Base-by-base conservation (phyloP, 2,797 vertebrate species). In the Sciaenops ocellatus region DNA sequence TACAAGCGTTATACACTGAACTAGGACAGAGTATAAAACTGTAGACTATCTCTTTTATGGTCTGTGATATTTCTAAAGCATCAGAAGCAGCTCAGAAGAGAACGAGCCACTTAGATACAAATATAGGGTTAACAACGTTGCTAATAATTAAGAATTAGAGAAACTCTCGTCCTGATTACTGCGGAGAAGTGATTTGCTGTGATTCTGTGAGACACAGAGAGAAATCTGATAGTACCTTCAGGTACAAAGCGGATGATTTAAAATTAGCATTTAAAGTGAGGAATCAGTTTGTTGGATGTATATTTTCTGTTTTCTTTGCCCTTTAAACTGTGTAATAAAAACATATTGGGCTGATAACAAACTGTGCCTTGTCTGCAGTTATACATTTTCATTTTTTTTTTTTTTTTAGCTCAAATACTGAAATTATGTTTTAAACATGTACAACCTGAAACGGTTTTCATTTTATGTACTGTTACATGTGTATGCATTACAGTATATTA, bases 111-210 rank as follows among this genome's bases (percentile, higher is more conserved):
- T 52, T 46, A 20, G 2, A 26, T 26, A 26, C 26, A 26, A 26
- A 26, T 26, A 26, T 26, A 26, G 26, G 26, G 26, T 26, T 26
- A 26, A 26, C 26, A 26, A 3, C 3, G 26, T 26, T 26, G 26
- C 26, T 26, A 46, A 51, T 46, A 70, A 63, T 28, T 48, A 51
- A 3, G 17, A 60, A 47, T n/a, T 13, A 72, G 38, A 52, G 30
- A 46, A 41, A 64, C 22, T 48, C 26, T 50, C 26, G 22, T 44
- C 2, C 28, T 17, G 30, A 60, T 44, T 44, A 59, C 30, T 75
- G 46, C 1, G 18, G 54, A 42, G 41, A 52, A 11, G 38, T 62
- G 48, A 59, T 82, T 22, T 68, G 63, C n/a, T 63, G 42, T 56
- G 76, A 74, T 51, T 47, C 3, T 17, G 34, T 57, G 57, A 54